These are phyloP conservation scores for Epiblema foenella DNA, from an alignment of 2,888 invertebrate species.

Conservation along the genomic window DNA sequence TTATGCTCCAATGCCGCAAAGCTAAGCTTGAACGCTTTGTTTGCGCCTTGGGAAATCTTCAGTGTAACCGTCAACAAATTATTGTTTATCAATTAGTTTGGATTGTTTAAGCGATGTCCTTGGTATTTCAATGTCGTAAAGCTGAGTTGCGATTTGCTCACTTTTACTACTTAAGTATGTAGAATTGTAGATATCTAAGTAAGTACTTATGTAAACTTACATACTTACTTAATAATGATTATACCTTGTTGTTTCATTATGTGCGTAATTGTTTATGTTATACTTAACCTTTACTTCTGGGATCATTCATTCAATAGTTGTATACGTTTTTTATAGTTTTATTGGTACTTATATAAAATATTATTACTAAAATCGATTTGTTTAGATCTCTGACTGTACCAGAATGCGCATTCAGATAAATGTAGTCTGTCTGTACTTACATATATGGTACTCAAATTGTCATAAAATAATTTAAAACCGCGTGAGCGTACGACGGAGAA, in stretches of 20 bases:
- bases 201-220: too few species aligned
- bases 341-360: too few species aligned
- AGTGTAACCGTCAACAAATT: conserved; percentile 42
- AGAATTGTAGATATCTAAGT: not conserved
- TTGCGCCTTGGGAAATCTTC: conserved; percentile 60
- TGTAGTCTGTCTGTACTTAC: not conserved
- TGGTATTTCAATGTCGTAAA: not conserved
- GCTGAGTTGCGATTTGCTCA: not conserved
- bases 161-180: not conserved
- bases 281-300: not conserved
- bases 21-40: conserved; percentile 58
- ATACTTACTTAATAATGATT: not conserved
- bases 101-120: conserved; percentile 12
- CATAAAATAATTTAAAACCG: conserved; percentile 20
- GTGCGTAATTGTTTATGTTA: not conserved
- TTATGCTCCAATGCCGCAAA: conserved; percentile 67
- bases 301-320: too few species aligned
- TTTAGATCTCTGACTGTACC: not conserved
- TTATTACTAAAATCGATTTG: not conserved
- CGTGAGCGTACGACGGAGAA: not conserved
- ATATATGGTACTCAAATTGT: not conserved
- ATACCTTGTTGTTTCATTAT: not conserved
- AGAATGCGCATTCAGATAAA: not conserved
- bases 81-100: conserved; percentile 27
- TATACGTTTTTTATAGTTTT: too few species aligned